Conservation (phyloP, 2,113 vertebrate species). For the Hypomesus transpacificus region DNA sequence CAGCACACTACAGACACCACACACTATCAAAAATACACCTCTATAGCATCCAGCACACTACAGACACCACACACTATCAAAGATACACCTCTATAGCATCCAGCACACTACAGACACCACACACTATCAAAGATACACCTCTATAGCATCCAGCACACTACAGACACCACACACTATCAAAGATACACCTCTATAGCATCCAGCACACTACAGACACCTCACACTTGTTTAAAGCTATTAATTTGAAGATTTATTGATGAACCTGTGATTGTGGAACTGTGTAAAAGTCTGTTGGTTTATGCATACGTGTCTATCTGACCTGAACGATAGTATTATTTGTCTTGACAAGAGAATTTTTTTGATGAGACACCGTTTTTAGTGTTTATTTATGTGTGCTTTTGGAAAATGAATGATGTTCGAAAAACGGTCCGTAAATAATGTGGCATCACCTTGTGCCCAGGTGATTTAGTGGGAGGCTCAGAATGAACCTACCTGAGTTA, state of each 20-base stretch:
- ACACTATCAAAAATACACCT: no score
- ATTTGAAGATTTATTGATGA: not conserved
- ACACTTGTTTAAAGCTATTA: not conserved
- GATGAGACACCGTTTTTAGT: constrained; percentile 14
- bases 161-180: no score
- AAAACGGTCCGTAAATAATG: constrained; percentile 36
- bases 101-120: no score
- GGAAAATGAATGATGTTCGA: constrained; percentile 15
- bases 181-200: no score
- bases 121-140: no score
- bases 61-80: no score
- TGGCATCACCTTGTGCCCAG: not conserved
- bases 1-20: no score
- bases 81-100: no score
- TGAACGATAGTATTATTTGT: constrained; percentile 14
- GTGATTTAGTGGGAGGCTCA: constrained; percentile 32
- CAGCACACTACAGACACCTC: no score
- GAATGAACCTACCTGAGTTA: constrained; percentile 37
- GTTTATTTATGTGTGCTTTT: constrained; percentile 20
- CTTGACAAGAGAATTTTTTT: not conserved
- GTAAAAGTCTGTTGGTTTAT: constrained; percentile 16
- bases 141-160: no score
- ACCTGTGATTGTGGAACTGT: constrained; percentile 5
- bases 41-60: no score
- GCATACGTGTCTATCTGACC: constrained; percentile 11